Conservation (phyloP, 2,113 vertebrate genomes). For the Irena cyanogastra region DNA sequence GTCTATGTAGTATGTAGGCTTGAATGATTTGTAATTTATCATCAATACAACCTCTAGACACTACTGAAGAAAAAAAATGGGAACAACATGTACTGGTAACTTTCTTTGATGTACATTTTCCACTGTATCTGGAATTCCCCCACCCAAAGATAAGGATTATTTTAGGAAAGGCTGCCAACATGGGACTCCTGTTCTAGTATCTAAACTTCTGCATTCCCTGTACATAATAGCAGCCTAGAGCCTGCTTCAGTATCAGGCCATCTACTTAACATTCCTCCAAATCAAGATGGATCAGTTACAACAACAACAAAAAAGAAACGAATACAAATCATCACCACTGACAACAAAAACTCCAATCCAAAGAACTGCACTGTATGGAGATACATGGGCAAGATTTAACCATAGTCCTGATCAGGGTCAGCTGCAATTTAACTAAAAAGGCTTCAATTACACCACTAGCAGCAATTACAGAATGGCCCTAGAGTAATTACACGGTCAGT, state of each 20-base stretch:
- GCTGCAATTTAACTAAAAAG: background rate
- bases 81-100: background rate
- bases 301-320: background rate
- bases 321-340: background rate
- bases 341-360: background rate
- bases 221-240: background rate
- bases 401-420: background rate
- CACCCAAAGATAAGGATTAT: background rate
- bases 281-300: background rate
- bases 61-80: background rate
- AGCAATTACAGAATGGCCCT: background rate
- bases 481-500: background rate
- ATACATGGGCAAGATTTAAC: background rate
- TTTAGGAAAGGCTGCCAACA: background rate
- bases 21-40: background rate
- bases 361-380: background rate
- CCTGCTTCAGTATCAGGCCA: background rate
- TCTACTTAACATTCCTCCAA: background rate
- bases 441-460: background rate
- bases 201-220: background rate
- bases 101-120: background rate
- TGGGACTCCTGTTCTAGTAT: background rate
- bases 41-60: background rate
- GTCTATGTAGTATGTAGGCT: background rate
- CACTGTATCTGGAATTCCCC: background rate